Conservation (phyloP, 2,797 vertebrate genomes). For the Brachyrhaphis roseni region DNA sequence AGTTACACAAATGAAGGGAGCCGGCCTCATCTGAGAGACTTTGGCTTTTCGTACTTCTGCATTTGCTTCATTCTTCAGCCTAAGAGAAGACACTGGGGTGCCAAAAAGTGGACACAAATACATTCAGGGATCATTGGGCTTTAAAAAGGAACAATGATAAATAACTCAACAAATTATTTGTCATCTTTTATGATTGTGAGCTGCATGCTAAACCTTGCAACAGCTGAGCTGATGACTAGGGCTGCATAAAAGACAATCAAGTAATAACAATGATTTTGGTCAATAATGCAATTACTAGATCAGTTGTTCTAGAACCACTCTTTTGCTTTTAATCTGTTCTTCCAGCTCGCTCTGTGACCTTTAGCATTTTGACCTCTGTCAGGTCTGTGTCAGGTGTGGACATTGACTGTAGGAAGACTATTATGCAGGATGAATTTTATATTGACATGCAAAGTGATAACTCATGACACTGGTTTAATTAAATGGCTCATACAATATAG, state of each 20-base stretch:
- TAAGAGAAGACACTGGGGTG: not conserved
- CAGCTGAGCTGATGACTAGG: not conserved
- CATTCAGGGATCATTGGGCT: not conserved
- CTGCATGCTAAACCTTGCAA: not conserved
- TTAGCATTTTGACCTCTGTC: not conserved
- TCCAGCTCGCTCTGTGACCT: not conserved
- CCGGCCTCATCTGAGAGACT: not conserved
- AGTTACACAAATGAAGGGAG: not conserved
- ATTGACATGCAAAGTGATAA: not conserved
- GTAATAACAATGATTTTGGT: not conserved
- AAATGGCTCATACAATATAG: not conserved
- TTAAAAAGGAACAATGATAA: not conserved
- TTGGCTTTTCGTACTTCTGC: not conserved
- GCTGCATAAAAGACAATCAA: not conserved
- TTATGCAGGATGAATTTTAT: not conserved
- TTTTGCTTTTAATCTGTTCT: not conserved
- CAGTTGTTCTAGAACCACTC: not conserved
- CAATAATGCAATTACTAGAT: not conserved
- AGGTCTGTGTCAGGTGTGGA: not conserved
- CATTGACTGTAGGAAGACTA: not conserved
- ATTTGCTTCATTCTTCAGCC: not conserved
- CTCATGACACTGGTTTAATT: not conserved
- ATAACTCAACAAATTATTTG: too few species aligned
- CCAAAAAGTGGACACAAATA: not conserved
- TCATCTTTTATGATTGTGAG: too few species aligned